Conservation (phyloP, 2,888 invertebrate species). For the Antitype chi region DNA sequence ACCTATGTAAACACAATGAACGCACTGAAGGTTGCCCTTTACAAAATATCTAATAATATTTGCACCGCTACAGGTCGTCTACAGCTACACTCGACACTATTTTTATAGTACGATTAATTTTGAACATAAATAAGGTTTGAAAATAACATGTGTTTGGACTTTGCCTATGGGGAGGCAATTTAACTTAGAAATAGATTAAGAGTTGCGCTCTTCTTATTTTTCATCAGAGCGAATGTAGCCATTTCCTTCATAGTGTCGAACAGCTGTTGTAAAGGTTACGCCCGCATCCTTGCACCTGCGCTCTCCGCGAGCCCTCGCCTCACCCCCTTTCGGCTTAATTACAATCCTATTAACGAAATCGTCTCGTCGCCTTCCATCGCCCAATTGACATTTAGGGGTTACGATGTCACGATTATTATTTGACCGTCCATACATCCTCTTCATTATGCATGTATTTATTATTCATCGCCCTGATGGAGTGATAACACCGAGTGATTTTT, state of each 20-base stretch:
- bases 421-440: constrained; percentile 70
- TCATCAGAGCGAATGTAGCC: constrained; percentile 75
- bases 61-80: constrained; percentile 65
- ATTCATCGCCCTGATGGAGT: constrained; percentile 69
- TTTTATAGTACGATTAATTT: constrained; percentile 66
- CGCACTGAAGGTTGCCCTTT: constrained; percentile 71
- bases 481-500: constrained; percentile 70
- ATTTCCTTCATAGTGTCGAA: constrained; percentile 82
- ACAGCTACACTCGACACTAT: constrained; percentile 76
- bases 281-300: constrained; percentile 87
- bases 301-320: constrained; percentile 69
- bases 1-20: constrained; percentile 73
- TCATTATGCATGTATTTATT: constrained; percentile 69
- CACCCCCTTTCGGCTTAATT: constrained; percentile 81
- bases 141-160: constrained; percentile 70
- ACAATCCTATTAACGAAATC: constrained; percentile 85
- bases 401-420: constrained; percentile 71
- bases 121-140: constrained; percentile 64
- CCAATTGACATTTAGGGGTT: constrained; percentile 77
- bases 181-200: constrained; percentile 83
- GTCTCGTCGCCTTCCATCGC: constrained; percentile 75
- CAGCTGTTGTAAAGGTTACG: constrained; percentile 89
- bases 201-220: constrained; percentile 75
- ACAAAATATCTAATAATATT: constrained; percentile 74
- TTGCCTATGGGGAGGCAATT: constrained; percentile 60